A percentile compares a stretch with the other conserved stretches of the same genome.
phyloP scores from a whole-genome alignment of 2,888 invertebrate species.

The Drosophila neutralis region DNA sequence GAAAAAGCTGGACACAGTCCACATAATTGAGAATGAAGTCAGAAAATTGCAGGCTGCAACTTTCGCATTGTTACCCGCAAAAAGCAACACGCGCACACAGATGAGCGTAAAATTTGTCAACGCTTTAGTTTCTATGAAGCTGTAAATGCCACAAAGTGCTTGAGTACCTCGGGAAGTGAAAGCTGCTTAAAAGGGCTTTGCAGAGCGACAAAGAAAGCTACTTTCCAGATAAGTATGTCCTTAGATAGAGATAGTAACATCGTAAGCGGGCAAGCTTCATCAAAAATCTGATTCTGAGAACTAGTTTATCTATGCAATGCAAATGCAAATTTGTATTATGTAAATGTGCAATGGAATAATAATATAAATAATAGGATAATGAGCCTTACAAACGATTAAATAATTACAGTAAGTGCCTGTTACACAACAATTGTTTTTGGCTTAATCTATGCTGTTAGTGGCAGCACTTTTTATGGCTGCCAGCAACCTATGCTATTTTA shows the following conservation, averaged over 20 bases:
- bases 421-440: neutral
- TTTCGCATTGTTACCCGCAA: constrained; percentile 31
- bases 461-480: neutral
- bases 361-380: neutral
- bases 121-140: constrained; percentile 65
- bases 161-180: constrained; percentile 34
- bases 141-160: constrained; percentile 68
- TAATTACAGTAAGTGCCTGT: neutral
- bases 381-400: neutral
- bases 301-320: neutral
- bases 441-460: neutral
- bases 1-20: constrained; percentile 21
- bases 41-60: constrained; percentile 46
- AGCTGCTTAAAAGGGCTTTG: neutral
- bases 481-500: neutral
- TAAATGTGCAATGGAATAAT: constrained; percentile 7
- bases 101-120: constrained; percentile 77
- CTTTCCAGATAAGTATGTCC: neutral
- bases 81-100: constrained; percentile 43
- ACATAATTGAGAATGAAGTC: constrained; percentile 63
- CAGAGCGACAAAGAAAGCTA: constrained; percentile 5
- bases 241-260: neutral
- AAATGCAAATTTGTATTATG: neutral
- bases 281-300: neutral
- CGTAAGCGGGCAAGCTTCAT: neutral